Base-by-base conservation (phyloP, 2,797 vertebrate genomes). In the Picus viridis region DNA sequence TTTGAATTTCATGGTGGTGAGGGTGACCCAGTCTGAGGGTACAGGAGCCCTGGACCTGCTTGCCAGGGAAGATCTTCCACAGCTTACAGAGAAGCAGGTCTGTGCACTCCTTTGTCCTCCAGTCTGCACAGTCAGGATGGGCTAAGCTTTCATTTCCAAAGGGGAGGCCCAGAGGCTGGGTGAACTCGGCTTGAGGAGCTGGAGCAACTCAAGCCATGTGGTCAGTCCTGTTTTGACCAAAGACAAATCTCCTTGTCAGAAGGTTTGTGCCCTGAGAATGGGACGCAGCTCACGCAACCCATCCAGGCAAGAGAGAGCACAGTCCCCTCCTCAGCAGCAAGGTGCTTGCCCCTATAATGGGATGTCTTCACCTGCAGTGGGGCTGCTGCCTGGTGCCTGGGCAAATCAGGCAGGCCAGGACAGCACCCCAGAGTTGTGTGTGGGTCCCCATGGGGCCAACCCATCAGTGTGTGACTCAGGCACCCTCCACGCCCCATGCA, bases 121-220 rank as follows among this genome's bases (percentile, higher is more conserved):
- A 63, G 65, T 73, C 72, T 83, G 34, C 3, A 2, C 34, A 24
- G 41, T 23, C 0, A 0, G 80, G 58, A 58, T 0, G 7, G 69
- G 62, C 83, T 88, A 53, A 89, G 77, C 89, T 85, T 83, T 45
- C 12, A 43, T 95, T 88, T 88, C 86, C 65, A 61, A 83, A 76
- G 85, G 86, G 68, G 86, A 86, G 59, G 53, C 80, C 85, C 56
- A 45, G 72, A 75, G 92, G 73, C 70, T 49, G 77, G 82, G 85
- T 89, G 83, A 94, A 43, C 73, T 93, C 49, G 8, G 93, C 76
- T 91, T 89, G 92, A 85, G 80, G 78, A 72, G 45, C 45, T 53
- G 32, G 63, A 76, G 80, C 8, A 3, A 83, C 64, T 83, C 7
- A 3, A 87, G 39, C 84, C 47, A 45, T 57, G 88, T 74, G 72